These are phyloP conservation scores for Urophycis tenuis DNA, from an alignment of 2,797 vertebrate genomes.

Conservation along the genomic window DNA sequence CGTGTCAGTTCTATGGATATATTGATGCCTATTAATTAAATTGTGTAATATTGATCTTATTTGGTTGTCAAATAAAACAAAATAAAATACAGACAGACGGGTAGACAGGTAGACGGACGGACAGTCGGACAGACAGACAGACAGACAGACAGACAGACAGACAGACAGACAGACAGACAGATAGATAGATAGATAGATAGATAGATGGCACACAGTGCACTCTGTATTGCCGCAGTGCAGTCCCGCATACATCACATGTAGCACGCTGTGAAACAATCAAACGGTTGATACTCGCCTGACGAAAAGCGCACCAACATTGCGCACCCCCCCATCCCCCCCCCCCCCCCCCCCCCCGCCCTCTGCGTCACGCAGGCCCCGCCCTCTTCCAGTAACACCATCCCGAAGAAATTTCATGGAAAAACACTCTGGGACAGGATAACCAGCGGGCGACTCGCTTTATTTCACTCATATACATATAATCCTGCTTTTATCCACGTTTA, in stretches of 20 bases:
- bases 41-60: background rate
- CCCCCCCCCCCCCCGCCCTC: too few relatives aligned
- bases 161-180: background rate
- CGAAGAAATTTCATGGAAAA: background rate
- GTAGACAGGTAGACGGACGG: too few relatives aligned
- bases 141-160: background rate
- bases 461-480: background rate
- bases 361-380: background rate
- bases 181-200: background rate
- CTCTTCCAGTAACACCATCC: conserved; percentile 56
- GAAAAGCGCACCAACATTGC: too few relatives aligned
- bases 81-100: background rate
- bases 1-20: background rate
- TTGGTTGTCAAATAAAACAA: too few relatives aligned
- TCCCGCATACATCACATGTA: too few relatives aligned
- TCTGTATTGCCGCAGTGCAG: too few relatives aligned
- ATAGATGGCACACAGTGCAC: background rate
- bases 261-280: background rate
- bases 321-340: too few relatives aligned
- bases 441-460: background rate
- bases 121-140: background rate
- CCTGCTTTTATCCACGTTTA: background rate
- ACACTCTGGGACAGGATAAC: background rate
- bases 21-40: background rate
- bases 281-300: too few relatives aligned